Conservation (phyloP, 2,797 vertebrate genomes). For the Halcyon badia region DNA sequence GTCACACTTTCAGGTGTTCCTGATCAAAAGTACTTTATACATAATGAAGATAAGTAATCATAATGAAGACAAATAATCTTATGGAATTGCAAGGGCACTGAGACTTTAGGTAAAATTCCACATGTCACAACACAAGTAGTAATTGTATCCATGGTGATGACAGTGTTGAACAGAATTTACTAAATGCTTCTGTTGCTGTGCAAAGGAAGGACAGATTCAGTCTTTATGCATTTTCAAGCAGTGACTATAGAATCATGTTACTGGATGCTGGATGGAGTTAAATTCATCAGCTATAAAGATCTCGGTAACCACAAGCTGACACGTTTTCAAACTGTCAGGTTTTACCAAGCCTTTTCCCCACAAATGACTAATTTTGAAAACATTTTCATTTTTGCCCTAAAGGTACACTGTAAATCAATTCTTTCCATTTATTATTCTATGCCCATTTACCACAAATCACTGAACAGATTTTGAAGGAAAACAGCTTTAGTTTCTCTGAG, state of each 20-base stretch:
- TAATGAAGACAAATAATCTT: neutral
- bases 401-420: neutral
- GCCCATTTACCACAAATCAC: neutral
- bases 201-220: neutral
- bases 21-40: neutral
- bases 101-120: slow-evolving; percentile 35
- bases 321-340: neutral
- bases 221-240: neutral
- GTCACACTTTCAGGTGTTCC: neutral
- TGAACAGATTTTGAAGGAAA: neutral
- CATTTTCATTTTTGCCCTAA: neutral
- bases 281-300: neutral
- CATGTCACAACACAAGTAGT: neutral
- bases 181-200: neutral
- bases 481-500: neutral
- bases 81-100: neutral
- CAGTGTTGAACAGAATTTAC: neutral
- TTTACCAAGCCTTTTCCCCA: neutral
- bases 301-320: neutral
- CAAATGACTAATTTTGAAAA: slow-evolving; percentile 9
- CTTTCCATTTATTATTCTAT: neutral
- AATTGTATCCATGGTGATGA: neutral
- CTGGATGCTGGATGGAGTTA: neutral
- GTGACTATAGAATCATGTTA: neutral
- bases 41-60: neutral